phyloP scores from a whole-genome alignment of 2,797 vertebrate species.

The Gymnothorax reevesii region DNA sequence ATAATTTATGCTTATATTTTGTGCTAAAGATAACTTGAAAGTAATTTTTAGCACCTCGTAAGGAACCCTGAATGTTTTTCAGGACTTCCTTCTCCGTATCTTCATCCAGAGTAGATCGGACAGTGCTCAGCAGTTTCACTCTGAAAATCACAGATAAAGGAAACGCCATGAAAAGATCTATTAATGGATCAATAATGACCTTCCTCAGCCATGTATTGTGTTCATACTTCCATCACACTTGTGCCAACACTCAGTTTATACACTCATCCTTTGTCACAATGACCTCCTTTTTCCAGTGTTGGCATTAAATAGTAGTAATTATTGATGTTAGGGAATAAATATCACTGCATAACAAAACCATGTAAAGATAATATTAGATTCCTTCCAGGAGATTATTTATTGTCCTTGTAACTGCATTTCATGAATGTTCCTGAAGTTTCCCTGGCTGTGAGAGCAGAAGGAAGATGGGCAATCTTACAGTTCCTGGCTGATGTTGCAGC shows the following conservation, averaged over 20 bases:
- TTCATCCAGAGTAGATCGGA: conserved; percentile 49
- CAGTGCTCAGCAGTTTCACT: conserved; percentile 53
- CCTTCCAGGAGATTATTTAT: neutral
- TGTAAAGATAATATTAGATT: neutral
- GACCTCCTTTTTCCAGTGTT: too few species aligned
- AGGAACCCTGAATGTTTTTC: conserved; percentile 56
- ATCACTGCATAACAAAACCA: too few species aligned
- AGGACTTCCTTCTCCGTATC: conserved; percentile 52
- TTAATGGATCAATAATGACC: neutral
- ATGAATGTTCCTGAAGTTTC: neutral
- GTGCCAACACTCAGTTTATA: too few species aligned
- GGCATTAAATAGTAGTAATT: too few species aligned
- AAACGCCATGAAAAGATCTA: neutral
- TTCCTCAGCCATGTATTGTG: too few species aligned
- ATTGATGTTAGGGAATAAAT: too few species aligned
- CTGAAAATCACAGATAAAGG: conserved; percentile 46
- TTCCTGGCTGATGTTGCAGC: conserved; percentile 55
- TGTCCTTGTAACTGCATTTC: neutral
- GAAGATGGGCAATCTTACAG: conserved; percentile 49
- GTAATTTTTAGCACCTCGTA: conserved; percentile 59
- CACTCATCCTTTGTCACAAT: too few species aligned
- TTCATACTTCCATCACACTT: too few species aligned
- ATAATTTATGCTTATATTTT: neutral
- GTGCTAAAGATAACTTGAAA: neutral
- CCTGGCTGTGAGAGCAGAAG: neutral